phyloP scores from a whole-genome alignment of 53 echinoderm and acorn worm species.

The Henricia sp. region DNA sequence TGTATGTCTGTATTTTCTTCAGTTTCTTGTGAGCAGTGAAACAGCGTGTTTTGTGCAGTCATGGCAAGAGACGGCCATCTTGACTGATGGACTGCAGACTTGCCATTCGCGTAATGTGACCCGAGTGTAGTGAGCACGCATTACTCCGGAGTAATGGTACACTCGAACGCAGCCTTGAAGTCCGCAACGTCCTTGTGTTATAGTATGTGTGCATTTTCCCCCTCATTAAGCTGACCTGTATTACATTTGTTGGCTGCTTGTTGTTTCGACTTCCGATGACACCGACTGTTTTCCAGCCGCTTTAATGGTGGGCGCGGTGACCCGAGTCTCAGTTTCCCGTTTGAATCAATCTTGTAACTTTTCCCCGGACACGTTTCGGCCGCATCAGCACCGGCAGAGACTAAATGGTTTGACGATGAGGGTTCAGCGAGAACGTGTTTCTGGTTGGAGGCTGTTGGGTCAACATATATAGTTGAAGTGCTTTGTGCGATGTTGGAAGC shows the following conservation, averaged over 20 bases:
- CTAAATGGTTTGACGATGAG: too few relatives aligned
- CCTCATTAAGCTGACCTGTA: neutral
- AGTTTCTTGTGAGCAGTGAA: neutral
- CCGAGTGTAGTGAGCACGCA: neutral
- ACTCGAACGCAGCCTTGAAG: too few relatives aligned
- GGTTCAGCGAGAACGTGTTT: neutral
- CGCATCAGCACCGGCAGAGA: too few relatives aligned
- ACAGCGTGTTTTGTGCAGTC: neutral
- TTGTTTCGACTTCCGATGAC: constrained; percentile 18
- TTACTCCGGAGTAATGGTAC: too few relatives aligned
- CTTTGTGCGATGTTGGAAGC: neutral
- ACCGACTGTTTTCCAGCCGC: constrained; percentile 55
- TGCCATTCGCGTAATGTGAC: neutral
- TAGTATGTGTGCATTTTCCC: constrained; percentile 24
- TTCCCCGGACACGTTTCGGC: constrained; percentile 13
- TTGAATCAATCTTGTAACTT: constrained; percentile 54
- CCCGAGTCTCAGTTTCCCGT: constrained; percentile 40
- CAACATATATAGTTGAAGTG: constrained; percentile 24
- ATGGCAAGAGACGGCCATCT: neutral
- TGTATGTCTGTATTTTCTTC: too few relatives aligned
- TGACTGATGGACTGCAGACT: neutral
- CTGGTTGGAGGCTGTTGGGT: neutral
- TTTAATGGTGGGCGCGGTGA: constrained; percentile 53
- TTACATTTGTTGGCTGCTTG: neutral
- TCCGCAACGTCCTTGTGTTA: neutral